Evolutionary conservation across 2,888 invertebrate species (phyloP).

Genomic region (Drosophila dives): DNA sequence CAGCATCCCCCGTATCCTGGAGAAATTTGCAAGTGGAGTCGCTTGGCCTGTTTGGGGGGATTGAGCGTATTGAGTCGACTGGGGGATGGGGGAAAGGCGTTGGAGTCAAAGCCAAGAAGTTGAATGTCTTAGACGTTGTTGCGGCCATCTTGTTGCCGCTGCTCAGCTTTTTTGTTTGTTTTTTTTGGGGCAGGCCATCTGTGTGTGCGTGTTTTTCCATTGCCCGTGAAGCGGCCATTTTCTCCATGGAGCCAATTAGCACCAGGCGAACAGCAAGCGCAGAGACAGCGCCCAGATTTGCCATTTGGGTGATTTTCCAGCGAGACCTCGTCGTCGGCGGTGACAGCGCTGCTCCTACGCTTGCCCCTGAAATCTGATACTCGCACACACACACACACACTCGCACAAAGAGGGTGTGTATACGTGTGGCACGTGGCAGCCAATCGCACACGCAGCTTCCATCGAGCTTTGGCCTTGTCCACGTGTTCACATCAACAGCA

Average conservation of each 20-base stretch:
- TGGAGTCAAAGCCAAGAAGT: conserved; percentile 52
- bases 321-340: not conserved
- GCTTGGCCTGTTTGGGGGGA: not conserved
- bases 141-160: conserved; percentile 16
- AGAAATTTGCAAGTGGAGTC: conserved; percentile 22
- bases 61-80: conserved; percentile 1
- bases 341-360: conserved; percentile 38
- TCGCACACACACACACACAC: conserved; percentile 11
- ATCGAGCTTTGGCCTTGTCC: conserved; percentile 57
- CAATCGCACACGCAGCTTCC: conserved; percentile 55
- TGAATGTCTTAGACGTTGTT: conserved; percentile 59
- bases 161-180: not conserved
- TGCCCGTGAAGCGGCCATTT: conserved; percentile 78
- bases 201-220: conserved; percentile 33
- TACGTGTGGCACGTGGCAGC: conserved; percentile 20
- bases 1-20: conserved; percentile 19
- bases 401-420: conserved; percentile 1
- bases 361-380: conserved; percentile 57
- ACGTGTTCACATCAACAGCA: conserved; percentile 17
- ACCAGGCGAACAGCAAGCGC: conserved; percentile 79
- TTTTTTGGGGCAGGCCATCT: conserved; percentile 8
- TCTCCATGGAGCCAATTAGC: conserved; percentile 82
- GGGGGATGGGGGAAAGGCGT: not conserved
- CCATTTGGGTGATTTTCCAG: conserved; percentile 12
- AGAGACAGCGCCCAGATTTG: conserved; percentile 27